Evolutionary conservation across 2,113 vertebrate genomes (phyloP).

Genomic region (Gadus chalcogrammus): DNA sequence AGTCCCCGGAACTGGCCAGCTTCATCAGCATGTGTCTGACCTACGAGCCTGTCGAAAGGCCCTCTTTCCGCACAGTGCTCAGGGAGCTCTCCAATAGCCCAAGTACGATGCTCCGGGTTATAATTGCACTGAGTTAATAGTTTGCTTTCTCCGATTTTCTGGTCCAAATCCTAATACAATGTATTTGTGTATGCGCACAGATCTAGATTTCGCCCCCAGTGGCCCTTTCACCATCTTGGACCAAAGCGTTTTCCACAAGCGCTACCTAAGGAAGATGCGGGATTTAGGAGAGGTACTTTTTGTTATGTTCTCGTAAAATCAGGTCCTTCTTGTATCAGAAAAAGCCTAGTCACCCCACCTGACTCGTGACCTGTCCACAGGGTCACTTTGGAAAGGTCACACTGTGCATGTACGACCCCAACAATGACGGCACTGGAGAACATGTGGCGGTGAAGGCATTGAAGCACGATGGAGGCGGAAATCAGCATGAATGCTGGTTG

Average conservation of each 20-base stretch:
- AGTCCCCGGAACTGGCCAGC: constrained; percentile 77
- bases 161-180: no score
- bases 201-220: constrained; percentile 71
- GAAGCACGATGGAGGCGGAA: constrained; percentile 78
- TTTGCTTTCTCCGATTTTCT: not conserved
- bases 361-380: constrained; percentile 56
- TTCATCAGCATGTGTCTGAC: constrained; percentile 85
- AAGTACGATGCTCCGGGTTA: constrained; percentile 63
- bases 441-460: constrained; percentile 88
- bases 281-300: constrained; percentile 83
- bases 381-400: constrained; percentile 93
- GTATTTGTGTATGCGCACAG: constrained; percentile 54
- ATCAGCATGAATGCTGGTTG: constrained; percentile 77
- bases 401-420: constrained; percentile 86
- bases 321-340: not conserved
- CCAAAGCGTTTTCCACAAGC: constrained; percentile 84
- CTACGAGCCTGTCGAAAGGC: constrained; percentile 77
- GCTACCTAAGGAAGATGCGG: constrained; percentile 85
- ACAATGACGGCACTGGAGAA: constrained; percentile 86
- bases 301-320: not conserved
- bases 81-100: constrained; percentile 83
- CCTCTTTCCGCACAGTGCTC: constrained; percentile 83
- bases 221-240: constrained; percentile 63
- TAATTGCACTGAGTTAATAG: not conserved
- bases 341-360: not conserved